Conservation (phyloP, 2,888 invertebrate genomes). For the Tiliacea aurago region DNA sequence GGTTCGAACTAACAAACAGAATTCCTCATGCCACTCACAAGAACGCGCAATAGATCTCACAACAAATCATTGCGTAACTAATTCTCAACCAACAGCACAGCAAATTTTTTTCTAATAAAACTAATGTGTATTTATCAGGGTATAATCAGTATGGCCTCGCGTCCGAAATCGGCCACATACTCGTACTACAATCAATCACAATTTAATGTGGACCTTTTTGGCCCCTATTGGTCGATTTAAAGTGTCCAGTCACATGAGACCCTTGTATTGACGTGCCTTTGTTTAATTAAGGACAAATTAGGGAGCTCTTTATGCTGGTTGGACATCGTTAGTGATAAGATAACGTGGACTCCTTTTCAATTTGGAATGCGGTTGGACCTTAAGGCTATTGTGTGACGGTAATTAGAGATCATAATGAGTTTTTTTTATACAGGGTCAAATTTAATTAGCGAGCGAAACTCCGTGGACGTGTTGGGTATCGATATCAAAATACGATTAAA, state of each 20-base stretch:
- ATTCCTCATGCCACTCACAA: slow-evolving; percentile 20
- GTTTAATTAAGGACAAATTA: slow-evolving; percentile 39
- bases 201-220: slow-evolving; percentile 81
- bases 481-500: too few relatives aligned
- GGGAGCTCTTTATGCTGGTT: slow-evolving; percentile 60
- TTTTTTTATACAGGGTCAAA: too few relatives aligned
- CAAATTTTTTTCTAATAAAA: slow-evolving; percentile 80
- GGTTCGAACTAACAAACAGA: background rate
- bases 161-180: slow-evolving; percentile 65
- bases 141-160: slow-evolving; percentile 82
- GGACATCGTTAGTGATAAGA: slow-evolving; percentile 70
- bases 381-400: slow-evolving; percentile 58
- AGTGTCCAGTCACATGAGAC: slow-evolving; percentile 68
- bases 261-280: slow-evolving; percentile 26
- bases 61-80: slow-evolving; percentile 44
- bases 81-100: slow-evolving; percentile 54
- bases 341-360: slow-evolving; percentile 69
- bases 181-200: slow-evolving; percentile 85
- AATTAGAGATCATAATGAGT: slow-evolving; percentile 43
- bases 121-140: slow-evolving; percentile 82
- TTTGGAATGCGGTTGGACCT: slow-evolving; percentile 72
- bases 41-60: slow-evolving; percentile 9
- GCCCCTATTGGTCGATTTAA: slow-evolving; percentile 79
- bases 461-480: too few relatives aligned
- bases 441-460: too few relatives aligned